A percentile compares a stretch with the other conserved stretches of the same genome.
Conservation (phyloP, 2,888 invertebrate species). For the Hirtodrosophila alboralis region DNA sequence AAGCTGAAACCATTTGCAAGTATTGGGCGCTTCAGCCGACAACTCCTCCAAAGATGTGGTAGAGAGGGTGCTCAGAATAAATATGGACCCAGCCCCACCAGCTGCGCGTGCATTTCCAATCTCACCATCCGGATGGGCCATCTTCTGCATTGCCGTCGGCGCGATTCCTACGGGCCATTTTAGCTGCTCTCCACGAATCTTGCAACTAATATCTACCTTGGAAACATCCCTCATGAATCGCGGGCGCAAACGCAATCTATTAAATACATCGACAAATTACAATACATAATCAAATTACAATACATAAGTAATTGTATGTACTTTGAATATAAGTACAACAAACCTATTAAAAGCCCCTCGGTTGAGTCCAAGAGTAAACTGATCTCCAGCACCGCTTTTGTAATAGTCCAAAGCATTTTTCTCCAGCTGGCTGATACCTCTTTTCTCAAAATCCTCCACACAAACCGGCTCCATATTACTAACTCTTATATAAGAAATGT, state of each 20-base stretch:
- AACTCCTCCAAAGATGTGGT: constrained; percentile 96
- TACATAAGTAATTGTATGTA: too few relatives aligned
- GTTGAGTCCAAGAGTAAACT: constrained; percentile 90
- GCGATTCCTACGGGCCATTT: constrained; percentile 92
- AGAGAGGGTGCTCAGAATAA: constrained; percentile 93
- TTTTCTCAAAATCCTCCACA: constrained; percentile 90
- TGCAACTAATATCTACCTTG: constrained; percentile 86
- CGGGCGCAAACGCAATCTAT: constrained; percentile 90
- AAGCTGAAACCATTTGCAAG: constrained; percentile 95
- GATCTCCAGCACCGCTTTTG: constrained; percentile 92
- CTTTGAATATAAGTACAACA: too few relatives aligned
- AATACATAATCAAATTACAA: too few relatives aligned
- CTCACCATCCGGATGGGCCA: constrained; percentile 96
- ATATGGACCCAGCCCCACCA: constrained; percentile 90
- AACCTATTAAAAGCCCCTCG: constrained; percentile 88
- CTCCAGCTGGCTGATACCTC: constrained; percentile 88
- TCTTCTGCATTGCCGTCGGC: constrained; percentile 95
- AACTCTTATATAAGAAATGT: constrained; percentile 10
- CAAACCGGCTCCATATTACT: constrained; percentile 86
- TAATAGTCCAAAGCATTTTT: constrained; percentile 92
- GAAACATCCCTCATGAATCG: constrained; percentile 91
- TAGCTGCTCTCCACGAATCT: constrained; percentile 87
- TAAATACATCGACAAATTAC: background rate
- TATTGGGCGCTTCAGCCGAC: constrained; percentile 90
- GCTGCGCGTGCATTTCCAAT: constrained; percentile 93